These are phyloP conservation scores for Melieria crassipennis DNA, from an alignment of 2,888 invertebrate genomes.

Conservation along the genomic window DNA sequence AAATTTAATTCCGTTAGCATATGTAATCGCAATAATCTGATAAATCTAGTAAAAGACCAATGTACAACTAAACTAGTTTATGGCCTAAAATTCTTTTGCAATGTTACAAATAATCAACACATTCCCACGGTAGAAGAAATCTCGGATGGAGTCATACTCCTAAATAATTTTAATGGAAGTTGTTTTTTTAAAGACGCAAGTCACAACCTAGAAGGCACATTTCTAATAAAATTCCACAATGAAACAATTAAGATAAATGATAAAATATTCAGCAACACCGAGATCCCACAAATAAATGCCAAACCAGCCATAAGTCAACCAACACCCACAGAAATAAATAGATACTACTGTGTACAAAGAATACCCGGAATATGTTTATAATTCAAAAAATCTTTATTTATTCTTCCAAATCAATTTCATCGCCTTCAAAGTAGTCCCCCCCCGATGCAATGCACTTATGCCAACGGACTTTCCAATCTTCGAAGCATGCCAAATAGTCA, in stretches of 20 bases:
- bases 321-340: slow-evolving; percentile 6
- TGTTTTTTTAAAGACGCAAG: not conserved
- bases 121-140: too few species aligned
- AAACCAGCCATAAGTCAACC: not conserved
- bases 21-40: slow-evolving; percentile 17
- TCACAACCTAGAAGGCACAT: not conserved
- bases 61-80: not conserved
- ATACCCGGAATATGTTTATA: too few species aligned
- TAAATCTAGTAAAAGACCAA: slow-evolving; percentile 19
- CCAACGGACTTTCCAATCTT: too few species aligned
- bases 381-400: too few species aligned
- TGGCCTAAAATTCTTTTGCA: too few species aligned
- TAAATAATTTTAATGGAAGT: slow-evolving; percentile 20
- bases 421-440: too few species aligned
- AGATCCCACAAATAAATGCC: not conserved
- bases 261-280: slow-evolving; percentile 1
- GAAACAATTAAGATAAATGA: not conserved
- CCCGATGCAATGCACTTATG: too few species aligned
- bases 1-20: slow-evolving; percentile 20
- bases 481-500: too few species aligned
- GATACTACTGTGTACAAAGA: too few species aligned
- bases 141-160: not conserved
- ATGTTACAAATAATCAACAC: too few species aligned
- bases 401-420: too few species aligned
- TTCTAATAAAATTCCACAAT: too few species aligned